Conservation (phyloP, 2,113 vertebrate species). For the Ciconia stormi region DNA sequence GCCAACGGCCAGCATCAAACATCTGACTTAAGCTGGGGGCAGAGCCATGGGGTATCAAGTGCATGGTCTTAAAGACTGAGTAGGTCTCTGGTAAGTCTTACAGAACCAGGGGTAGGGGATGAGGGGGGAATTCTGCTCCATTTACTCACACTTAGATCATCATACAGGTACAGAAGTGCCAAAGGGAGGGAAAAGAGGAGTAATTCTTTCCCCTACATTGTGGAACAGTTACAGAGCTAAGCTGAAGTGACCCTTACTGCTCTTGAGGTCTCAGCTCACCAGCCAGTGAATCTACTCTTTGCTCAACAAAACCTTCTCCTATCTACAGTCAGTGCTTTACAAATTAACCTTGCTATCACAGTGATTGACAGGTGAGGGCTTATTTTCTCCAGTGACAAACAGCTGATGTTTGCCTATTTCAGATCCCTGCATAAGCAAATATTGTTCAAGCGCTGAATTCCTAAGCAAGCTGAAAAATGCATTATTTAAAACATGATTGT, state of each 20-base stretch:
- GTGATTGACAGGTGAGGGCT: not conserved
- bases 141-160: not conserved
- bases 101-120: not conserved
- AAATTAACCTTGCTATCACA: not conserved
- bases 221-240: not conserved
- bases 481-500: conserved; percentile 36
- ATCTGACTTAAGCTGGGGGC: not conserved
- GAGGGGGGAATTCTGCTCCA: not conserved
- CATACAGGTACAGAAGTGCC: not conserved
- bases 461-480: conserved; percentile 34
- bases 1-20: not conserved
- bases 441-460: conserved; percentile 22
- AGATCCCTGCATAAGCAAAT: conserved; percentile 26
- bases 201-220: not conserved
- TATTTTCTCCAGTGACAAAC: not conserved
- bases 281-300: not conserved
- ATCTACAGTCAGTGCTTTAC: not conserved
- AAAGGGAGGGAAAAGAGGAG: not conserved
- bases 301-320: not conserved
- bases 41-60: not conserved
- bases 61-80: not conserved
- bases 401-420: conserved; percentile 29
- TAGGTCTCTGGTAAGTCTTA: not conserved
- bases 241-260: not conserved
- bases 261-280: not conserved